Base-by-base conservation (phyloP, 2,797 vertebrate species). In the Sebastes itinus region DNA sequence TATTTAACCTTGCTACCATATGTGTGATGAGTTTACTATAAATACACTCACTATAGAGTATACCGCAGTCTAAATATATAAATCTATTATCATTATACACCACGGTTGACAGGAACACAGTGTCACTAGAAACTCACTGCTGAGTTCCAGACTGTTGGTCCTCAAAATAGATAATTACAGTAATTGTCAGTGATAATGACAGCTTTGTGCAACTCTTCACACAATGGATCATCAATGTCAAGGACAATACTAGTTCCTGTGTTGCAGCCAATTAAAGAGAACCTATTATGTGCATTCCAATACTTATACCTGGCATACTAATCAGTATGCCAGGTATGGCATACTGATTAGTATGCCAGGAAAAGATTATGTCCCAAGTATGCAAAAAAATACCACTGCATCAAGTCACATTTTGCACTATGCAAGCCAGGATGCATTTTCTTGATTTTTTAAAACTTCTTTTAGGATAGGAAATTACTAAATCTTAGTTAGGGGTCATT, bases 41-140 rank as follows among this genome's bases (percentile, higher is more conserved):
- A 83, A 83, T 88, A 73, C 23, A 28, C 12, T 7, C 33, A 22
- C 63, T 22, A 25, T 28, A 61, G 28, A 59, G 14, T 10, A n/a
- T 10, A 49, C 5, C 8, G 35, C 16, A 27, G 27, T 22, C 62
- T 14, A 30, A 18, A 3, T 49, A 25, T 58, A 46, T 46, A 46
- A 23, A n/a, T 22, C 13, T 38, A 22, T 20, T 25, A 46, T 46
- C 6, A 46, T 46, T 46, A 46, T 22, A 68, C 23, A 55, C 3
- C 18, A 14, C 66, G 4, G 8, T 35, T 28, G 55, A 20, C 6
- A 46, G 38, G 14, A 66, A 10, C 7, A 35, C 10, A 20, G 16
- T 20, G 14, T 77, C 35, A 25, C 22, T 25, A 22, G 35, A 3
- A 67, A n/a, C n/a, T 59, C 13, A 18, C 18, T n/a, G 32, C 13